Evolutionary conservation across 2,888 invertebrate genomes (phyloP).

Genomic region (Protodeltote pygarga): DNA sequence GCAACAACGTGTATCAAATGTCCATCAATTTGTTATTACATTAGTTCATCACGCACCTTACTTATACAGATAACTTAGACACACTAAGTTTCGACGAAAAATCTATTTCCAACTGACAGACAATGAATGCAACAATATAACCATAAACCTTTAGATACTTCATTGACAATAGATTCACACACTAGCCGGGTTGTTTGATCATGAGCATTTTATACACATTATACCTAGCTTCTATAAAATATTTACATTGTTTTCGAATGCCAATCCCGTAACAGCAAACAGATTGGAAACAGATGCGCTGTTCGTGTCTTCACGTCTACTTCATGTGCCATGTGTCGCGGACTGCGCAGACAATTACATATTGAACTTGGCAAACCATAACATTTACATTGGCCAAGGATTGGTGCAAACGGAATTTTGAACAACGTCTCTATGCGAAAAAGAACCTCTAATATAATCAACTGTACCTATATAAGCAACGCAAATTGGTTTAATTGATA

Average conservation of each 20-base stretch:
- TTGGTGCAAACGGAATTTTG: conserved; percentile 74
- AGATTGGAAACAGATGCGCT: conserved; percentile 33
- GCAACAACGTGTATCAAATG: conserved; percentile 48
- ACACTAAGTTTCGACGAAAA: conserved; percentile 31
- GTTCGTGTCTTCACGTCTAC: conserved; percentile 40
- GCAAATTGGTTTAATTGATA: conserved; percentile 75
- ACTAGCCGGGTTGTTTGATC: conserved; percentile 41
- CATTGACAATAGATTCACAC: conserved; percentile 45
- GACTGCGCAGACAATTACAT: conserved; percentile 33
- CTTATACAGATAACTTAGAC: conserved; percentile 41
- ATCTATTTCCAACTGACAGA: conserved; percentile 34
- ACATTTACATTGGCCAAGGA: conserved; percentile 45
- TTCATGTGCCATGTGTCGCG: conserved; percentile 66
- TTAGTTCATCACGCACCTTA: conserved; percentile 34
- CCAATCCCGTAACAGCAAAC: conserved; percentile 47
- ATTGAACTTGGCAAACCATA: conserved; percentile 65
- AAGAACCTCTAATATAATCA: conserved; percentile 76
- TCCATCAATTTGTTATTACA: conserved; percentile 36
- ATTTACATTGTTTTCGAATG: conserved; percentile 58
- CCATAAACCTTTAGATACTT: conserved; percentile 30
- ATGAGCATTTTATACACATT: conserved; percentile 59
- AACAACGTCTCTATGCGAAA: conserved; percentile 81
- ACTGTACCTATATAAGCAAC: conserved; percentile 60
- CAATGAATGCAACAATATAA: conserved; percentile 30
- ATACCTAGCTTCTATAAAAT: conserved; percentile 58